Conservation (phyloP, 2,113 vertebrate genomes). For the Sakesphorus luctuosus region DNA sequence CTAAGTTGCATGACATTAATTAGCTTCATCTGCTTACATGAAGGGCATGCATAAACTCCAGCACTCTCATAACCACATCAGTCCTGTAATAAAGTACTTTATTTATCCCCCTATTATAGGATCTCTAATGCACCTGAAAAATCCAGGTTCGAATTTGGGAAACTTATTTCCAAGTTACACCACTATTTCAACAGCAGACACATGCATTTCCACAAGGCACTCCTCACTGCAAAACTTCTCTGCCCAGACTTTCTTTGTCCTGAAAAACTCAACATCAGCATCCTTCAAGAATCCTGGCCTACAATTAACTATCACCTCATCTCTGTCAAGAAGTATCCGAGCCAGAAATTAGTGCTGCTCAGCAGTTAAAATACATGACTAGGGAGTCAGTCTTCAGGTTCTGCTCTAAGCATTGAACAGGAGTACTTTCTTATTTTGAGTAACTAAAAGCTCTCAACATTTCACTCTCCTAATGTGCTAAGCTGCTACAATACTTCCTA, state of each 20-base stretch:
- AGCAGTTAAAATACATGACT: not conserved
- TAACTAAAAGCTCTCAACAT: not conserved
- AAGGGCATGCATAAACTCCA: not conserved
- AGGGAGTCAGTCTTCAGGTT: not conserved
- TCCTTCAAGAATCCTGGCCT: not conserved
- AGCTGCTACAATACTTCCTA: not conserved
- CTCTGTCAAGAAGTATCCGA: not conserved
- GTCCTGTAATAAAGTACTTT: not conserved
- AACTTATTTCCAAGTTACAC: not conserved
- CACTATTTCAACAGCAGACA: not conserved
- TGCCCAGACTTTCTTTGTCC: not conserved
- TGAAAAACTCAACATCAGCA: not conserved
- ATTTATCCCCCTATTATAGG: not conserved
- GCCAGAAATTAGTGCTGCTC: not conserved
- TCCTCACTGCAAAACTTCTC: not conserved
- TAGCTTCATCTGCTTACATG: not conserved
- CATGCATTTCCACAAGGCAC: not conserved
- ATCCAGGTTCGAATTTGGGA: not conserved
- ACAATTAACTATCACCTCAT: not conserved
- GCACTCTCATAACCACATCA: not conserved
- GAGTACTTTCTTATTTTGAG: not conserved
- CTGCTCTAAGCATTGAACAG: not conserved
- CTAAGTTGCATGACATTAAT: not conserved
- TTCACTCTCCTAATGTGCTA: not conserved
- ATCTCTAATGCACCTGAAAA: not conserved